phyloP scores from a whole-genome alignment of 2,888 invertebrate species.

The Petrophora chlorosata region DNA sequence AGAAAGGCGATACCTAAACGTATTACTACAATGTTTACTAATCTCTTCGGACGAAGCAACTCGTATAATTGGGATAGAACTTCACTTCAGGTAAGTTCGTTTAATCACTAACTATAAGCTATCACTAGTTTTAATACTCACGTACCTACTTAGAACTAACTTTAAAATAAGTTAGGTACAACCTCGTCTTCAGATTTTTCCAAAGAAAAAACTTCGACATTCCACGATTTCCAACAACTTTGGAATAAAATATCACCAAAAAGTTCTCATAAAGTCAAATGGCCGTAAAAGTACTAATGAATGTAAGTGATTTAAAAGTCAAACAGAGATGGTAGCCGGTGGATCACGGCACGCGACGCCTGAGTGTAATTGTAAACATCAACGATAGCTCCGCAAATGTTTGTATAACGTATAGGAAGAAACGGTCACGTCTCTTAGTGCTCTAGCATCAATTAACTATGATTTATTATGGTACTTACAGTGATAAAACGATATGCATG shows the following conservation, averaged over 20 bases:
- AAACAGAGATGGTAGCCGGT: constrained; percentile 45
- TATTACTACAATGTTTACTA: no score
- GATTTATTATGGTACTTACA: no score
- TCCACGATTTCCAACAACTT: constrained; percentile 8
- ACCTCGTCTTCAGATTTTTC: no score
- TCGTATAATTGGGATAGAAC: no score
- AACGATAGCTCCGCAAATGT: constrained; percentile 52
- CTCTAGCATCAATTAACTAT: constrained; percentile 19
- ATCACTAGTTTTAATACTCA: no score
- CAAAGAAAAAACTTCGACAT: constrained; percentile 7
- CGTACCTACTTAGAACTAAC: not conserved
- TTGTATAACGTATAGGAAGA: constrained; percentile 42
- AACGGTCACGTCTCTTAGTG: constrained; percentile 41
- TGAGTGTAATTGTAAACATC: constrained; percentile 48
- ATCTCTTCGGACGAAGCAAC: no score
- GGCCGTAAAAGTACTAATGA: constrained; percentile 36
- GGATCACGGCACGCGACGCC: constrained; percentile 49
- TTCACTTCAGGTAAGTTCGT: no score
- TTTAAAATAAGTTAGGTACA: no score
- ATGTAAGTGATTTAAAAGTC: constrained; percentile 48
- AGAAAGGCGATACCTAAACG: no score
- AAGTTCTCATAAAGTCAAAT: constrained; percentile 31
- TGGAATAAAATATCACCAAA: constrained; percentile 24
- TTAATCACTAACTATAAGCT: no score
- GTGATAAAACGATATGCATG: constrained; percentile 22